Evolutionary conservation across 2,797 vertebrate species (phyloP).

Genomic region (Anabacerthia variegaticeps): DNA sequence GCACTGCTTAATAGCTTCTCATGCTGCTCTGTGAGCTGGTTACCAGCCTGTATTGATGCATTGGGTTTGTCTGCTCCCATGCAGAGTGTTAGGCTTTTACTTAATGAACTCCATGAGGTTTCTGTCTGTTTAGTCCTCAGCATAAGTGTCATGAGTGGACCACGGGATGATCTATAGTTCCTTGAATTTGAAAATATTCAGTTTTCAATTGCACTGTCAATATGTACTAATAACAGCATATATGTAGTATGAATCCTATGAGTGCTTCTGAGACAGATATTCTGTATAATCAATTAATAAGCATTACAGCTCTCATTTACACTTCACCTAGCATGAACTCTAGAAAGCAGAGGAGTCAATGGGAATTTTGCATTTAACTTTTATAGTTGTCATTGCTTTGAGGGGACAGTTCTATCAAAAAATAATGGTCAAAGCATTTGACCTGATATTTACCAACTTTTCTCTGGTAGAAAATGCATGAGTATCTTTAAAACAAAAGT

Average conservation of each 20-base stretch:
- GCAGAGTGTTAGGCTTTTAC: neutral
- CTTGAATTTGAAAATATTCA: neutral
- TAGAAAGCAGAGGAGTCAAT: accelerated
- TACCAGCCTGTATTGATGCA: neutral
- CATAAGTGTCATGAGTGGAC: neutral
- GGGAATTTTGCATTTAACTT: neutral
- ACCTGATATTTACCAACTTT: neutral
- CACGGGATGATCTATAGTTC: neutral
- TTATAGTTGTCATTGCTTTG: neutral
- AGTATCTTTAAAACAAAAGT: neutral
- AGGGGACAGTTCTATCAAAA: neutral
- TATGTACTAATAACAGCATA: neutral
- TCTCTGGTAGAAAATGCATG: neutral
- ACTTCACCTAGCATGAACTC: neutral
- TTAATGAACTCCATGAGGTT: neutral
- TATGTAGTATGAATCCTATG: neutral
- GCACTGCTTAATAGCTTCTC: neutral
- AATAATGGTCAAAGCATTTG: neutral
- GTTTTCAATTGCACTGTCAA: neutral
- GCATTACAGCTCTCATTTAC: neutral
- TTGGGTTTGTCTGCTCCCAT: neutral
- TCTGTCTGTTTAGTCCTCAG: neutral
- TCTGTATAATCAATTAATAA: neutral
- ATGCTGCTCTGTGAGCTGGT: neutral
- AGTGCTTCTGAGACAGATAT: neutral